These are phyloP conservation scores for Liasis olivaceus DNA, from an alignment of 2,797 vertebrate species.

Conservation along the genomic window DNA sequence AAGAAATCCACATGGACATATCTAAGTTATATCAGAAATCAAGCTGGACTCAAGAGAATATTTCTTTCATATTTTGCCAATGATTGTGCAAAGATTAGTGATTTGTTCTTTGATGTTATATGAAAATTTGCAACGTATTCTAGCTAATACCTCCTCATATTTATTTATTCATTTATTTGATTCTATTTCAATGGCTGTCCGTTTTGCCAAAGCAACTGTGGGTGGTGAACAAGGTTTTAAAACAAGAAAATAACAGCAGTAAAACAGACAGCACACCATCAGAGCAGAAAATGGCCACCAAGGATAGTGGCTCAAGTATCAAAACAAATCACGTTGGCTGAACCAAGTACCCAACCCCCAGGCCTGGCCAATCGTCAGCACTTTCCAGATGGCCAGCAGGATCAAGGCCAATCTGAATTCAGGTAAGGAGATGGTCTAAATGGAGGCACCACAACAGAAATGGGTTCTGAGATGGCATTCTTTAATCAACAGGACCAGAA, in stretches of 20 bases:
- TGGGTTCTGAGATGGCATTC: not conserved
- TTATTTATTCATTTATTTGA: not conserved
- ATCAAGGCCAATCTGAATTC: not conserved
- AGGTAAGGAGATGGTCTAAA: not conserved
- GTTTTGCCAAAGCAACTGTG: not conserved
- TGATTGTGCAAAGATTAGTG: not conserved
- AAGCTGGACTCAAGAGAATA: not conserved
- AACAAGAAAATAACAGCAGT: not conserved
- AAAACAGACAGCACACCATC: not conserved
- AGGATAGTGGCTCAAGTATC: not conserved
- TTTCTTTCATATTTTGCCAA: not conserved
- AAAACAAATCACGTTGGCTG: not conserved
- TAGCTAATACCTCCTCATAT: not conserved
- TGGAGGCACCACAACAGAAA: not conserved
- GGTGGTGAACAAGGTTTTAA: not conserved
- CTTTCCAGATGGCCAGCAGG: not conserved
- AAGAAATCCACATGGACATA: not conserved
- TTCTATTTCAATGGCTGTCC: not conserved
- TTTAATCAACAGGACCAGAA: not conserved
- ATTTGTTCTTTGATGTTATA: not conserved
- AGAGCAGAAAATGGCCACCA: not conserved
- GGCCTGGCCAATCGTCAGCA: not conserved
- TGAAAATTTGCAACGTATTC: not conserved
- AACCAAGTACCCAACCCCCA: not conserved
- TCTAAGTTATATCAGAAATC: not conserved